Evolutionary conservation across 2,113 vertebrate species (phyloP), one percentile per base, ranked within the genome.

Genomic region (Cettia cetti): DNA sequence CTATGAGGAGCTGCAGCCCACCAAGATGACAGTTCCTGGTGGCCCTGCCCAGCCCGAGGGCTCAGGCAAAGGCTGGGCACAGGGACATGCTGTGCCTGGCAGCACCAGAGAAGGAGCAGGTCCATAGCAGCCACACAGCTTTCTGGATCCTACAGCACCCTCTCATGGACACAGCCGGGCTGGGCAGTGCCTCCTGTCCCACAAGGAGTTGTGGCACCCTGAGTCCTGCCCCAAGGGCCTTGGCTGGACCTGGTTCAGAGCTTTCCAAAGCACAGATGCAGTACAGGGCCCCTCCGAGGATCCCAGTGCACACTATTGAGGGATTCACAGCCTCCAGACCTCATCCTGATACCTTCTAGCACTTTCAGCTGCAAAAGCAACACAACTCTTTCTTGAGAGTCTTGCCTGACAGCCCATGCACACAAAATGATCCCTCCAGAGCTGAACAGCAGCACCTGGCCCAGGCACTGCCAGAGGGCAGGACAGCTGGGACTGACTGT

Each of bases 131-230:
- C 4, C 64, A 45, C 26, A 13, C 14, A 37, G 28, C 45, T 65
- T 74, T 70, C 45, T 1, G 7, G 22, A 86, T 95, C 92, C 90
- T 61, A 94, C 70, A 96, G 96, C 95, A 94, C 95, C 96, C 96
- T 91, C 96, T 94, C 74, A 94, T 96, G 96, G 96, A 93, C 61
- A 82, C 40, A 45, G 19, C 10, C 8, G 65, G 65, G 69, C 47
- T 71, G 84, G 81, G 77, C 90, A 89, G 52, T 6, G 47, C 39
- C 74, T 77, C 56, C 53, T 30, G 49, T 26, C 42, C 56, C 69
- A 30, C 0, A 11, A 33, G 61, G n/a, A 31, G 15, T 14, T 5
- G n/a, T 20, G 49, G 53, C 37, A 72, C 27, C 13, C 63, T 30
- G 9, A 0, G 1, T 24, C 45, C 52, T 53, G 45, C 37, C 37